phyloP scores from a whole-genome alignment of 2,888 invertebrate species.

The Epinotia demarniana region DNA sequence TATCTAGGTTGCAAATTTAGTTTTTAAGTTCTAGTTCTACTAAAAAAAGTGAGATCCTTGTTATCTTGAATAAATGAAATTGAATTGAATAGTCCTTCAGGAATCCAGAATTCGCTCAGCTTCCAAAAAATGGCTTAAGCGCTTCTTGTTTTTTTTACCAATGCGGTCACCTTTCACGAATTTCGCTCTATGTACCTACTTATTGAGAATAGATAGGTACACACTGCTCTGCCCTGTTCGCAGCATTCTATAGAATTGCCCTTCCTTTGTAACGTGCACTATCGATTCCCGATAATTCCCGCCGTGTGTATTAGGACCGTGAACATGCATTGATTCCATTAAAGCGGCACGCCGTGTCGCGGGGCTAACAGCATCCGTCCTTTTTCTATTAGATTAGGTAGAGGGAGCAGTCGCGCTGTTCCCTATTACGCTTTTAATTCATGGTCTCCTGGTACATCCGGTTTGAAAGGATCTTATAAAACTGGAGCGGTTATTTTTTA shows the following conservation, averaged over 20 bases:
- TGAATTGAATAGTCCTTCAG: too few species aligned
- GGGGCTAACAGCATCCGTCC: slow-evolving; percentile 19
- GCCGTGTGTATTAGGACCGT: slow-evolving; percentile 5
- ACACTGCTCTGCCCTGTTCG: not conserved
- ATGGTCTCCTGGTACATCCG: not conserved
- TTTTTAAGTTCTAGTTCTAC: too few species aligned
- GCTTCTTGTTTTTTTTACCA: too few species aligned
- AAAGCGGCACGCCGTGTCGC: not conserved
- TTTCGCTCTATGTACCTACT: not conserved
- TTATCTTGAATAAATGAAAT: too few species aligned
- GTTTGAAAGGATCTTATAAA: not conserved
- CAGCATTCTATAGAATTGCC: slow-evolving; percentile 3
- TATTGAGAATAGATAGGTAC: too few species aligned
- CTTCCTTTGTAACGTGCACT: slow-evolving; percentile 20
- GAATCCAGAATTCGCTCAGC: too few species aligned
- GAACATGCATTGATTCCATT: slow-evolving; percentile 27
- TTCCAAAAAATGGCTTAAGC: too few species aligned
- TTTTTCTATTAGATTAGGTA: slow-evolving; percentile 18
- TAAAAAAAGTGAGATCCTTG: too few species aligned
- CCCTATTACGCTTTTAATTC: not conserved
- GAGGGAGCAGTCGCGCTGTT: not conserved
- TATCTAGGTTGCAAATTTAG: too few species aligned
- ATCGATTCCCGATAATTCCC: slow-evolving; percentile 31
- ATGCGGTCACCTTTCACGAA: too few species aligned
- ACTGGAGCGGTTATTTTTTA: not conserved